Base-by-base conservation (phyloP, 2,113 vertebrate genomes). In the Nesoenas mayeri region DNA sequence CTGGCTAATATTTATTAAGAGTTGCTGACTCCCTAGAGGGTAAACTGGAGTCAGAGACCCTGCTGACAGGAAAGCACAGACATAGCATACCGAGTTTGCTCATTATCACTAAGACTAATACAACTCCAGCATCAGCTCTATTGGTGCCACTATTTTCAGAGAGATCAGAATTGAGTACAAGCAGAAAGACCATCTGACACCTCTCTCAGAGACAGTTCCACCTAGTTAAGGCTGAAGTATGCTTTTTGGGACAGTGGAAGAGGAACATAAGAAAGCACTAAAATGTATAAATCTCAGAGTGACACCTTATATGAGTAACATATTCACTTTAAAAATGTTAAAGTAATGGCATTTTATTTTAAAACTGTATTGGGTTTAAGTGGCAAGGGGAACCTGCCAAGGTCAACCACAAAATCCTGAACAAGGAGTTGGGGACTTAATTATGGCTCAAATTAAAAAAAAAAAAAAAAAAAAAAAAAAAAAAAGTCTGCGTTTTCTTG, bases 1-100 rank as follows among this genome's bases (percentile, higher is more conserved):
- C 40, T 74, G 72, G 57, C 53, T 93, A 84, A 78, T 84, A 80
- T 70, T 96, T 94, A 80, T 88, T 75, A 84, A 79, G 79, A 91
- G 34, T 53, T 88, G 24, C 61, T 86, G 69, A 34, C 18, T 93
- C 19, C 36, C 8, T 58, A 61, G 32, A 84, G 70, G 40, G 79
- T 28, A 50, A 69, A 61, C 25, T 24, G 50, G 42, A 83, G 71
- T 8, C 24, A 44, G 5, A 79, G 58, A 73, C 36, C 40, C 40
- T 31, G 78, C 42, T 42, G 40, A n/a, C 2, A 15, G 60, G 54
- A 71, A 83, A 83, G 44, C 60, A 78, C 54, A 70, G 51, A 22
- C 25, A 29, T 44, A 73, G 65, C 5, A 26, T 21, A 56, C 25
- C 0, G 0, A 79, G 36, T 77, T 88, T 85, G 20, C 3, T 81